Percentiles rank a stretch among this genome's conserved stretches.
phyloP scores from a whole-genome alignment of 2,888 invertebrate species.

The Diogma glabrata region DNA sequence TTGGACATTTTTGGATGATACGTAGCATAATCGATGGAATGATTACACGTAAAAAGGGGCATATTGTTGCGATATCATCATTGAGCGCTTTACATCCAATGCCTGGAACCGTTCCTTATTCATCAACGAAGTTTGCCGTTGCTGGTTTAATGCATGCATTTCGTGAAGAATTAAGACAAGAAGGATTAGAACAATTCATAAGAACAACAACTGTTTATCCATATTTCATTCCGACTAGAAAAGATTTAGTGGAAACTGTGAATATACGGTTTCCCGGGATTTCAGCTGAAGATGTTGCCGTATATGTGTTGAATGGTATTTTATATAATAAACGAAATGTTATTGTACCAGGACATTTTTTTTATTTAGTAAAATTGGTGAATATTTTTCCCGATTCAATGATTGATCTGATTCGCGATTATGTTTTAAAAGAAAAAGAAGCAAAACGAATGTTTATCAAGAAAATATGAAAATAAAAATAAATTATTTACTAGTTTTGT shows the following conservation, averaged over 20 bases:
- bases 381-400: no score
- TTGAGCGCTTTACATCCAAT: constrained; percentile 29
- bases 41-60: constrained; percentile 35
- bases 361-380: no score
- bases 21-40: constrained; percentile 37
- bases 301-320: constrained; percentile 31
- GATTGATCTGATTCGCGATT: no score
- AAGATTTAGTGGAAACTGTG: constrained; percentile 32
- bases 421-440: no score
- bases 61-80: constrained; percentile 38
- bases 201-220: constrained; percentile 31
- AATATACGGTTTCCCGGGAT: constrained; percentile 31
- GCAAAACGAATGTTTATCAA: no score
- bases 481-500: no score
- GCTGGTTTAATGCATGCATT: constrained; percentile 34
- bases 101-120: constrained; percentile 34
- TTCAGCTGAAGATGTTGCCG: constrained; percentile 32
- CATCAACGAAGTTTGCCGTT: constrained; percentile 38
- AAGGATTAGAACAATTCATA: constrained; percentile 17
- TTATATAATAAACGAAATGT: constrained; percentile 31
- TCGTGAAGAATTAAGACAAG: constrained; percentile 20
- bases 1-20: constrained; percentile 30
- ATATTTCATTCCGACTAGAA: constrained; percentile 35
- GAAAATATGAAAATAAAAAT: no score
- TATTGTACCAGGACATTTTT: constrained; percentile 32